Conservation (phyloP, 2,888 invertebrate genomes). For the Pyrocoelia pectoralis region DNA sequence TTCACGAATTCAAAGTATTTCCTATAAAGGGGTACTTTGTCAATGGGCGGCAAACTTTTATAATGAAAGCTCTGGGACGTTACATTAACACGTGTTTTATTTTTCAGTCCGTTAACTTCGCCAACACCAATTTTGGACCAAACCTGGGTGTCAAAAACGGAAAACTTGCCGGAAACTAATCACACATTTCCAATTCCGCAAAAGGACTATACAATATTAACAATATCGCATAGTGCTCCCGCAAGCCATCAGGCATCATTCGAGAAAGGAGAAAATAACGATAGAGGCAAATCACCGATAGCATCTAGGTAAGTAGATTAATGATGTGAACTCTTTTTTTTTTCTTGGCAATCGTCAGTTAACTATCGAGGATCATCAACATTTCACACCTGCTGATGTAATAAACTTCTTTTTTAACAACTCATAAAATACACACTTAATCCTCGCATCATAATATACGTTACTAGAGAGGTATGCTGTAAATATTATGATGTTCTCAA, state of each 20-base stretch:
- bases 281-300: constrained; percentile 47
- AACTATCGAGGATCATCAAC: too few relatives aligned
- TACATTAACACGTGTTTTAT: background rate
- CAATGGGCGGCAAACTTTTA: too few relatives aligned
- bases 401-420: too few relatives aligned
- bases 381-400: too few relatives aligned
- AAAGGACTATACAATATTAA: constrained; percentile 55
- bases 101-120: constrained; percentile 63
- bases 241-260: constrained; percentile 59
- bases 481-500: too few relatives aligned
- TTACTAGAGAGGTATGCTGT: too few relatives aligned
- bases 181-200: constrained; percentile 46
- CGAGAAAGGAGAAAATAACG: constrained; percentile 58
- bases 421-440: too few relatives aligned
- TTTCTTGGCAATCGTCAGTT: too few relatives aligned
- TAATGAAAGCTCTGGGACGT: too few relatives aligned
- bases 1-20: too few relatives aligned
- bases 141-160: constrained; percentile 60
- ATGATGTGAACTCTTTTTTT: background rate
- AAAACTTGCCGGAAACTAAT: constrained; percentile 47
- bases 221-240: constrained; percentile 59
- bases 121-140: constrained; percentile 62
- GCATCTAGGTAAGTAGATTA: constrained; percentile 42
- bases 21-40: too few relatives aligned
- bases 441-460: too few relatives aligned